phyloP scores from a whole-genome alignment of 2,888 invertebrate species.

The Stenodema calcarata region DNA sequence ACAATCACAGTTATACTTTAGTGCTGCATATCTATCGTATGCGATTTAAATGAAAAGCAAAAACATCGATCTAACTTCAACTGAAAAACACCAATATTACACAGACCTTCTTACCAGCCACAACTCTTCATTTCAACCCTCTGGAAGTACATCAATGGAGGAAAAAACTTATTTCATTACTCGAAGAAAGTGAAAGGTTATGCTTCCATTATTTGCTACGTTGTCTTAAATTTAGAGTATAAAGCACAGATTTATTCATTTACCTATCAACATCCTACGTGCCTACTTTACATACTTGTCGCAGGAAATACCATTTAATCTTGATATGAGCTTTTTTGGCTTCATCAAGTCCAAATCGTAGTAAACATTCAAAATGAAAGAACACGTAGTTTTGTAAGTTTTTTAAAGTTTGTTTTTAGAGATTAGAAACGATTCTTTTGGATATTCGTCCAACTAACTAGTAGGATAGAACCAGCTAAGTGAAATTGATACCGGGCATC shows the following conservation, averaged over 20 bases:
- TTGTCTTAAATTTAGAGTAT: constrained; percentile 24
- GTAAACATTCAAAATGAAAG: constrained; percentile 33
- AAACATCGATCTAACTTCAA: constrained; percentile 30
- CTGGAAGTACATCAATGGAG: neutral
- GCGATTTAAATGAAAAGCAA: constrained; percentile 50
- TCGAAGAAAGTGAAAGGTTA: neutral
- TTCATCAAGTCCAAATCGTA: constrained; percentile 8
- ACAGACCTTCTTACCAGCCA: neutral
- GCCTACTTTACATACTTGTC: constrained; percentile 28
- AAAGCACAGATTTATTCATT: constrained; percentile 29
- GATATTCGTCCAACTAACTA: neutral
- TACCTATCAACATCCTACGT: constrained; percentile 36
- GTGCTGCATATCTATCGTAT: constrained; percentile 53
- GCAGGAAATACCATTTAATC: constrained; percentile 13
- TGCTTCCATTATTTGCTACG: neutral
- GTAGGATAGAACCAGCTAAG: too few species aligned
- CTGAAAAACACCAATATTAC: constrained; percentile 18
- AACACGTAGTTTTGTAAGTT: constrained; percentile 47
- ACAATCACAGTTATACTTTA: constrained; percentile 55
- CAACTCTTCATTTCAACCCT: neutral
- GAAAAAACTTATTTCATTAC: neutral
- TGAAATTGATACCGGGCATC: too few species aligned
- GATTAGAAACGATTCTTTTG: neutral
- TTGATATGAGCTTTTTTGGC: constrained; percentile 44
- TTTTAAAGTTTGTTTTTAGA: too few species aligned